phyloP scores from a whole-genome alignment of 2,797 vertebrate species.

The Gadopsis bispinosus region DNA sequence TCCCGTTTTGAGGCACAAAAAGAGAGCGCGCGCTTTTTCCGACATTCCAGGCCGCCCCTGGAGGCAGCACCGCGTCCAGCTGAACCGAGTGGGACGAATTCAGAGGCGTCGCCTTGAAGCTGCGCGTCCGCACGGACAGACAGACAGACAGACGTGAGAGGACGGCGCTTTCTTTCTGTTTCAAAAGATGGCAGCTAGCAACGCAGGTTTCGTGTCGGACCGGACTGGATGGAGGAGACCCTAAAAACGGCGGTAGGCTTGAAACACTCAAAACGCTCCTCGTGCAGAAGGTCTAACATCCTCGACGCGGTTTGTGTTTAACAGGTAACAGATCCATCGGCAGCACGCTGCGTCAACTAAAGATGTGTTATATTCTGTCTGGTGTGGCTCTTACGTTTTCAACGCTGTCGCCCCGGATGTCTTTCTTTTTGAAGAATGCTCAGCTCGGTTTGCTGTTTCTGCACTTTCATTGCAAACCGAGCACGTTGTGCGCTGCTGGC shows the following conservation, averaged over 20 bases:
- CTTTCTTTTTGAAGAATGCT: neutral
- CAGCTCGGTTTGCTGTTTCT: neutral
- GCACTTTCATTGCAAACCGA: neutral
- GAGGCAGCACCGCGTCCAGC: conserved; percentile 56
- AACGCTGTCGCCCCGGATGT: neutral
- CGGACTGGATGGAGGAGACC: conserved; percentile 53
- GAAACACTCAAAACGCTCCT: neutral
- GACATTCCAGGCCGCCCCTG: neutral
- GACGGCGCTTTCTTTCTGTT: too few species aligned
- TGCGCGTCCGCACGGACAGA: rapidly evolving
- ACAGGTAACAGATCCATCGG: neutral
- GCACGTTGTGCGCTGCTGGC: neutral
- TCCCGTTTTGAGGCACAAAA: rapidly evolving
- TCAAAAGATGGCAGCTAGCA: neutral
- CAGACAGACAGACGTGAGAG: neutral
- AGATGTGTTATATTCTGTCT: neutral
- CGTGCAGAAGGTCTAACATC: neutral
- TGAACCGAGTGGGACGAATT: conserved; percentile 62
- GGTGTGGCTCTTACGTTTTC: neutral
- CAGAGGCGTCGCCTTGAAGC: conserved; percentile 4
- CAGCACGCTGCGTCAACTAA: neutral
- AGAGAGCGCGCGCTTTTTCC: neutral
- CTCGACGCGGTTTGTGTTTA: neutral
- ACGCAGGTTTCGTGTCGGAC: neutral
- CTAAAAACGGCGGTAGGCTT: conserved; percentile 35